Evolutionary conservation across 1,140 invertebrate species (phyloP).

Genomic region (Trichogramma pretiosum): DNA sequence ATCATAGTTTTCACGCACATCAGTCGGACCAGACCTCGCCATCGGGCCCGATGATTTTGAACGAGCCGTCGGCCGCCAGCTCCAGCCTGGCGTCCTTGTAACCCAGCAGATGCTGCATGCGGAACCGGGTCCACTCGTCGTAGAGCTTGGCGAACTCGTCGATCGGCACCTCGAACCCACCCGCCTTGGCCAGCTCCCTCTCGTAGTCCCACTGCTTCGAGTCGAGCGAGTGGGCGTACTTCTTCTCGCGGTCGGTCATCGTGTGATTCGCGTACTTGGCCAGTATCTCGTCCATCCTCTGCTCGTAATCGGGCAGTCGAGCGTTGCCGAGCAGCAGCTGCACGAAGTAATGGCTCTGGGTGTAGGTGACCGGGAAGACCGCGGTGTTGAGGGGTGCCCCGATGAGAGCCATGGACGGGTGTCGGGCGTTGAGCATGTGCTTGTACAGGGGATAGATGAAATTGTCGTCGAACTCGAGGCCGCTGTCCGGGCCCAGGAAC

Average conservation of each 20-base stretch:
- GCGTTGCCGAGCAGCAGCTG: conserved; percentile 44
- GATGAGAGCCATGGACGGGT: conserved; percentile 63
- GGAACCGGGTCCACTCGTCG: too few species aligned
- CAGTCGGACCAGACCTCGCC: too few species aligned
- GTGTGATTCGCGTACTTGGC: conserved; percentile 19
- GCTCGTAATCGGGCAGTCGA: conserved; percentile 48
- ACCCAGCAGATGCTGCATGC: too few species aligned
- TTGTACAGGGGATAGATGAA: conserved; percentile 63
- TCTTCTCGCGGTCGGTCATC: too few species aligned
- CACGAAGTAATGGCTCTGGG: conserved; percentile 51
- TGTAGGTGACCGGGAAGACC: conserved; percentile 61
- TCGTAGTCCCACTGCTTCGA: conserved; percentile 31
- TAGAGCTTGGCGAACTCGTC: too few species aligned
- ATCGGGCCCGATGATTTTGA: too few species aligned
- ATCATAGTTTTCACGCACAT: too few species aligned
- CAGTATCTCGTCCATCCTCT: too few species aligned
- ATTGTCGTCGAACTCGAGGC: conserved; percentile 51
- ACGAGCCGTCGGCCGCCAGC: too few species aligned
- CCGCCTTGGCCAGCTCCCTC: conserved; percentile 29
- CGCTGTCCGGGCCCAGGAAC: conserved; percentile 54
- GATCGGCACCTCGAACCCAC: too few species aligned
- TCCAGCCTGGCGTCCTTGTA: too few species aligned
- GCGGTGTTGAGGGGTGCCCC: conserved; percentile 50
- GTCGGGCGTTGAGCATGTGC: conserved; percentile 62
- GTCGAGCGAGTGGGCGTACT: conserved; percentile 22